Percentiles rank a stretch among this genome's conserved stretches.
These are phyloP conservation scores for Drosophila grimshawi DNA, from an alignment of 1,140 invertebrate genomes.

Conservation along the genomic window DNA sequence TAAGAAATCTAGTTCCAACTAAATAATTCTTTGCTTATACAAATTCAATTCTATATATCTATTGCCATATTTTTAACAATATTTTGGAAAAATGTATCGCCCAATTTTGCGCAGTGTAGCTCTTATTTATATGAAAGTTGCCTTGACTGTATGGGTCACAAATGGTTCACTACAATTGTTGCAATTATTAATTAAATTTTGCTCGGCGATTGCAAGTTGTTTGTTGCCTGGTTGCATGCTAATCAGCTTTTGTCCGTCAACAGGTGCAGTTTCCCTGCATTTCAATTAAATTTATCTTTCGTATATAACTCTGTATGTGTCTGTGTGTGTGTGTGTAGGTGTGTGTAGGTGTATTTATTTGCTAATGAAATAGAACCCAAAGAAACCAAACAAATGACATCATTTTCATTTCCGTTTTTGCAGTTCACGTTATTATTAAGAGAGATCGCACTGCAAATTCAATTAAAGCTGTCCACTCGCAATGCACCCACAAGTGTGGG, in stretches of 20 bases:
- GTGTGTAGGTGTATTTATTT: constrained; percentile 6
- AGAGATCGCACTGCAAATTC: constrained; percentile 51
- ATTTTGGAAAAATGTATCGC: too few relatives aligned
- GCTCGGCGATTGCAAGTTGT: constrained; percentile 8
- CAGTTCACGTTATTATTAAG: constrained; percentile 27
- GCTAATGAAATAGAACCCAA: constrained; percentile 28
- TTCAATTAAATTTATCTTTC: constrained; percentile 47
- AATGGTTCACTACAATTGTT: constrained; percentile 45
- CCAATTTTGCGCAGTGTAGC: neutral
- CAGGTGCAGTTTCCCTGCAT: constrained; percentile 59
- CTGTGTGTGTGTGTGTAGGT: neutral
- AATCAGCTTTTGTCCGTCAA: constrained; percentile 63
- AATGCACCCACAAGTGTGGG: constrained; percentile 43
- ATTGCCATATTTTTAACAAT: too few relatives aligned
- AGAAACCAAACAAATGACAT: constrained; percentile 47
- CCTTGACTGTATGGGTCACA: neutral
- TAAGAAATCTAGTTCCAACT: too few relatives aligned
- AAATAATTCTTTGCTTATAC: too few relatives aligned
- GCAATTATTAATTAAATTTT: constrained; percentile 66
- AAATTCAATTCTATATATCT: too few relatives aligned
- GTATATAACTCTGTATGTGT: neutral
- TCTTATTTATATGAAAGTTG: constrained; percentile 1
- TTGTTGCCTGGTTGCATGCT: constrained; percentile 37
- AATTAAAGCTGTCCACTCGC: constrained; percentile 48
- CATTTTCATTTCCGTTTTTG: constrained; percentile 59